Percentiles rank a stretch among this genome's conserved stretches.
Conservation (phyloP, 2,797 vertebrate genomes). For the Coranthus polyacanthus region DNA sequence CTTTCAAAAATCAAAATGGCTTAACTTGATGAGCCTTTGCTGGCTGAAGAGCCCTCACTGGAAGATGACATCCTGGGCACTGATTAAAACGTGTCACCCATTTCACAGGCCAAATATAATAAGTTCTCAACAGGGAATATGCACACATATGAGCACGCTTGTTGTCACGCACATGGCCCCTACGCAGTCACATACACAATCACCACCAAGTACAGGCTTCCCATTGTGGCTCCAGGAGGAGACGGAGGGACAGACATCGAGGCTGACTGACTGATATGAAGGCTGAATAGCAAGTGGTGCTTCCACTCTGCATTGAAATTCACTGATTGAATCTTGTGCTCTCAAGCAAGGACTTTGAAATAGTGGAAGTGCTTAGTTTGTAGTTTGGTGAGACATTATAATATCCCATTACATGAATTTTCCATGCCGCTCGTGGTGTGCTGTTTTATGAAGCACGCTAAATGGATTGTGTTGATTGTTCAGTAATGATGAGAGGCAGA, state of each 20-base stretch:
- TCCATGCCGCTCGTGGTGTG: conserved; percentile 31
- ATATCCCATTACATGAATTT: conserved; percentile 63
- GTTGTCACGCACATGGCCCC: neutral
- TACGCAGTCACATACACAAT: conserved; percentile 4
- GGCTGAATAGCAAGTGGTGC: conserved; percentile 65
- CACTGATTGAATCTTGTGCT: conserved; percentile 67
- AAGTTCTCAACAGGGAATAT: neutral
- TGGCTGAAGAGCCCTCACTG: conserved; percentile 25
- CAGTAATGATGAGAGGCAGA: conserved; percentile 44
- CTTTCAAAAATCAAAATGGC: conserved; percentile 46
- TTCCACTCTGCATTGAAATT: conserved; percentile 66
- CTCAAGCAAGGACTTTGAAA: conserved; percentile 61
- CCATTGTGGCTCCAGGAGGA: conserved; percentile 39
- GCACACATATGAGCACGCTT: neutral
- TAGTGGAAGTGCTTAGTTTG: conserved; percentile 61
- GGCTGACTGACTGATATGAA: conserved; percentile 73
- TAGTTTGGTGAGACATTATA: conserved; percentile 61
- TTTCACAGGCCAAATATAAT: conserved; percentile 11
- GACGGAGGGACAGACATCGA: conserved; percentile 48
- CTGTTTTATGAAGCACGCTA: conserved; percentile 29
- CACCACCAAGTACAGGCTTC: conserved; percentile 28
- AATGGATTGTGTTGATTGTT: conserved; percentile 59
- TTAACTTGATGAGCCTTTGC: conserved; percentile 38
- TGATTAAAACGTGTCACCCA: conserved; percentile 42
- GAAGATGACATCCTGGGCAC: conserved; percentile 2